Evolutionary conservation across 2,888 invertebrate species (phyloP), one percentile per base, ranked within the genome.

Genomic region (Xylocampa areola): DNA sequence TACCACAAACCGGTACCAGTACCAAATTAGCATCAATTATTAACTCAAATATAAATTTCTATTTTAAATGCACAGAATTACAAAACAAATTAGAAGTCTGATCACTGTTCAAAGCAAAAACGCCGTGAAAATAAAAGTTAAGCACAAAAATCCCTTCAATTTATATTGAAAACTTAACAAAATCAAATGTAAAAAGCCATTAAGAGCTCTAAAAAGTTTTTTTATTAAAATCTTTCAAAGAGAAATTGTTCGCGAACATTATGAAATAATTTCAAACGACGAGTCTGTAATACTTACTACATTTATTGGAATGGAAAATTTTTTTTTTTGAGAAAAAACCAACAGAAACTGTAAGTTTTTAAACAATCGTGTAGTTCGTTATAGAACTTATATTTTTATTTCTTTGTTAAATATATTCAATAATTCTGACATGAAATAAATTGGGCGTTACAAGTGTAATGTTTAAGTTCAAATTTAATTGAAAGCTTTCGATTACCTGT

Each of bases 171-270:
- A 29, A 52, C 49, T 57, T 55, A 68, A 71, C 52, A 68, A 63
- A 73, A 73, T 73, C 71, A 71, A 73, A 73, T 45, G 71, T 60
- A 53, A 70, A 69, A 73, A 65, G 71, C 74, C 71, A 73, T 73
- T 68, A 73, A 43, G 57, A 68, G 52, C 51, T 70, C 30, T 33
- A 23, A 40, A 61, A 76, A 62, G 19, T 70, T 76, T 76, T n/a
- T 72, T 62, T 70, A 76, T 68, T 76, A 73, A 76, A 76, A 67
- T 57, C 53, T 55, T 62, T 68, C 35, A 36, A 49, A 63, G 49
- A 41, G 53, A 70, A 73, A 70, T 68, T 68, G 60, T 66, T 73
- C 35, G 10, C 35, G 41, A 66, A 61, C 55, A 65, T 75, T 66
- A 68, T 54, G 49, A 51, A 70, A 66, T 74, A 57, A 76, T 68